Evolutionary conservation across 2,888 invertebrate species (phyloP).

Genomic region (Ypsolopha scabrella): DNA sequence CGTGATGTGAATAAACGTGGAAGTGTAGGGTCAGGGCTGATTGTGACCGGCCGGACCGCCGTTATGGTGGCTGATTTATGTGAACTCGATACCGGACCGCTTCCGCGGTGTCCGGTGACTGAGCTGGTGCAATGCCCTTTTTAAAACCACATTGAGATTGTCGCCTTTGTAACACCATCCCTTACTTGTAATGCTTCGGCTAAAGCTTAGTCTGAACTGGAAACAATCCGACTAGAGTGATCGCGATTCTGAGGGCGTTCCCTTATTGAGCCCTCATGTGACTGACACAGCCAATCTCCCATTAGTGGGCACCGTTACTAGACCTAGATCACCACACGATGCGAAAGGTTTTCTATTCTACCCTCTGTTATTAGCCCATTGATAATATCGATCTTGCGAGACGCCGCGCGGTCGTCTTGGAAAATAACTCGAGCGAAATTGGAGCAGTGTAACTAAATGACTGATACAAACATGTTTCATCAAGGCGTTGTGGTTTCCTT

Average conservation of each 20-base stretch:
- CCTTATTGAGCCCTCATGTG: slow-evolving; percentile 2
- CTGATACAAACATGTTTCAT: slow-evolving; percentile 45
- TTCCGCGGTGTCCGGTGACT: slow-evolving; percentile 59
- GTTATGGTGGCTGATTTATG: slow-evolving; percentile 58
- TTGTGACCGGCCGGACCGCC: slow-evolving; percentile 32
- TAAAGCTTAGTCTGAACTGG: not conserved
- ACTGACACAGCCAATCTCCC: slow-evolving; percentile 5
- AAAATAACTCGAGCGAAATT: slow-evolving; percentile 34
- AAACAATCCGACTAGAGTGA: not conserved
- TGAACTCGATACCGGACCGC: slow-evolving; percentile 51
- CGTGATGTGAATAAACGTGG: slow-evolving; percentile 37
- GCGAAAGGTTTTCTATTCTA: slow-evolving; percentile 8
- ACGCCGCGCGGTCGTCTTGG: slow-evolving; percentile 18
- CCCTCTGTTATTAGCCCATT: slow-evolving; percentile 17
- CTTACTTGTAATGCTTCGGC: not conserved
- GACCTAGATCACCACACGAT: slow-evolving; percentile 5
- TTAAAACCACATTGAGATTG: slow-evolving; percentile 21
- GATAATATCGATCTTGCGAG: slow-evolving; percentile 29
- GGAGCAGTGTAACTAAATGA: slow-evolving; percentile 40
- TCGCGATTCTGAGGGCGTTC: slow-evolving; percentile 1
- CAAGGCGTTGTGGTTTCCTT: slow-evolving; percentile 48
- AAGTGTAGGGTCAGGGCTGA: slow-evolving; percentile 40
- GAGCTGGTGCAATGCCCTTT: slow-evolving; percentile 33
- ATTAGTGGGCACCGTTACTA: slow-evolving; percentile 4
- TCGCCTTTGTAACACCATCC: not conserved